Conservation (phyloP, 2,888 invertebrate genomes). For the Leptinotarsa haldemani region DNA sequence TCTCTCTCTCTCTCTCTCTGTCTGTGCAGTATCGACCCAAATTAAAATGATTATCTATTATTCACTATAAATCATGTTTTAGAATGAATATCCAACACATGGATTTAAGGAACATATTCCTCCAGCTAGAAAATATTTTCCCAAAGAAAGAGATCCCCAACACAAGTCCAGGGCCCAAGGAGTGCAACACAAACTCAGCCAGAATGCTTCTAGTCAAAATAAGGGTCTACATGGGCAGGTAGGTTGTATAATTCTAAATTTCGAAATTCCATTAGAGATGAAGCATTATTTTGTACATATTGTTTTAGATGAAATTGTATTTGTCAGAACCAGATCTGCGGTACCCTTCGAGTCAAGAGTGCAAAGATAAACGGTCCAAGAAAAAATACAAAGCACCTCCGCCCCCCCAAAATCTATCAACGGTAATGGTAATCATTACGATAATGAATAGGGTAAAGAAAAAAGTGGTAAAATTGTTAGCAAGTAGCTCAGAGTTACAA, state of each 20-base stretch:
- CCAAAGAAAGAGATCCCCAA: conserved; percentile 49
- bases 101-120: conserved; percentile 36
- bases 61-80: not conserved
- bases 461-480: not conserved
- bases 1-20: no score
- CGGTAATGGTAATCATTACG: conserved; percentile 36
- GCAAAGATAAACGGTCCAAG: conserved; percentile 71
- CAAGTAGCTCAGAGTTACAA: no score
- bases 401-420: conserved; percentile 65
- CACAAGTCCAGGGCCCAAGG: conserved; percentile 49
- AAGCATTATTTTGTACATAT: not conserved
- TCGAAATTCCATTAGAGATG: not conserved
- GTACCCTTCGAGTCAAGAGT: conserved; percentile 53
- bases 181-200: conserved; percentile 45
- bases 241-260: conserved; percentile 7
- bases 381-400: conserved; percentile 84
- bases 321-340: conserved; percentile 81
- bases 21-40: no score
- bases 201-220: conserved; percentile 51
- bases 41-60: no score
- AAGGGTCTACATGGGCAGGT: conserved; percentile 41
- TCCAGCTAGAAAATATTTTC: conserved; percentile 44
- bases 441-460: not conserved
- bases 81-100: conserved; percentile 31
- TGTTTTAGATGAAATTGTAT: conserved; percentile 70